Evolutionary conservation across 1,140 invertebrate species (phyloP).

Genomic region (Epicauta chinensis): DNA sequence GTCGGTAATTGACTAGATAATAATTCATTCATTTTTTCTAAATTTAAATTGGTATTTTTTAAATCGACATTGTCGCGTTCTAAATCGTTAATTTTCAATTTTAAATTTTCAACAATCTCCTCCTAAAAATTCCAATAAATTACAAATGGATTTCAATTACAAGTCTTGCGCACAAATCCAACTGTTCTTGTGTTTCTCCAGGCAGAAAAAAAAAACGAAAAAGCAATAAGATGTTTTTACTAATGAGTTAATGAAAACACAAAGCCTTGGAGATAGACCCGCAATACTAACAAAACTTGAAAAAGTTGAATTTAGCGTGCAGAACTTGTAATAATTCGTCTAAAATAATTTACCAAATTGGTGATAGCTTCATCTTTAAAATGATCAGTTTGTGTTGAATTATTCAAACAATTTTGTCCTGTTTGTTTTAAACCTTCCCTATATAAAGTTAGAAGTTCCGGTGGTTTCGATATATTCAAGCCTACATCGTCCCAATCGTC

Average conservation of each 20-base stretch:
- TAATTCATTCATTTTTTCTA: conserved; percentile 5
- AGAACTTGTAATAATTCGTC: no score
- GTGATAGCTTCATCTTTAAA: conserved; percentile 44
- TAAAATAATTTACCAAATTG: conserved; percentile 33
- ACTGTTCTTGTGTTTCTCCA: no score
- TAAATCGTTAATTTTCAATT: not conserved
- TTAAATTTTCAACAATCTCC: not conserved
- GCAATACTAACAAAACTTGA: no score
- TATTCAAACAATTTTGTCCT: conserved; percentile 40
- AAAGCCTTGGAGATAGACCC: no score
- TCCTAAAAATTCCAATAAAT: not conserved
- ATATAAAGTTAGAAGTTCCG: conserved; percentile 70
- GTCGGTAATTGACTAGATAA: not conserved
- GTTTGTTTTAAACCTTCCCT: conserved; percentile 56
- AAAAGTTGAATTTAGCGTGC: no score
- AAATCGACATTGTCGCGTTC: not conserved
- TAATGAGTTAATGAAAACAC: no score
- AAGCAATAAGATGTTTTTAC: no score
- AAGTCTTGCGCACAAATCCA: not conserved
- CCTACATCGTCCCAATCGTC: conserved; percentile 94
- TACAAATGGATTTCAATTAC: not conserved
- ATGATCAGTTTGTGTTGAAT: conserved; percentile 44
- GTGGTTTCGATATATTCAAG: conserved; percentile 76
- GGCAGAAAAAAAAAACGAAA: no score
- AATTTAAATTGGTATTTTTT: not conserved